Base-by-base conservation (phyloP, 2,888 invertebrate genomes). In the Leptinotarsa rubiginosa region DNA sequence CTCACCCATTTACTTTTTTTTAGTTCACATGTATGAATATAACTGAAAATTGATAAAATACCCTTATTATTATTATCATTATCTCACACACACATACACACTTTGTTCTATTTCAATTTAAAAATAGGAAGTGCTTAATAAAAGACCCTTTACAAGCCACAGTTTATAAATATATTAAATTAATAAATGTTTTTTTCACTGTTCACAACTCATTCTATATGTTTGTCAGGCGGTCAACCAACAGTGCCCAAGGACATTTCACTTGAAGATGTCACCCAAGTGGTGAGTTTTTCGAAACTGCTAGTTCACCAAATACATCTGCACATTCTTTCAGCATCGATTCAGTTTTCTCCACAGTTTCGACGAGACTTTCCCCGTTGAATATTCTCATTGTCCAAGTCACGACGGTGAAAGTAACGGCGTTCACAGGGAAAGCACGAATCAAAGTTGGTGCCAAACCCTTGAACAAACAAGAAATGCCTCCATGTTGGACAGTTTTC, bases 341-440 rank as follows among this genome's bases (percentile, higher is more conserved):
- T 4, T 67, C 67, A 1, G 62, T 62, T n/a, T 25, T 50, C 47
- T 31, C 52, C 5, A 16, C 31, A 4, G 47, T 25, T 20, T 18
- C 54, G 13, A 13, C 69, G 7, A 54, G 13, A 3, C 15, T 56
- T 7, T 76, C 68, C 12, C 75, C 74, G 7, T 81, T 77, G 18
- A 84, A 80, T 20, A 91, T 84, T 69, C 92, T 89, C 86, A 96
- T 91, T 2, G 93, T 92, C 93, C 94, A 95, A 31, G 93, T 92
- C 70, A 97, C 96, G 0, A 95, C 95, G 49, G 95, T 92, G 86
- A 98, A 97, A 75, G 96, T 96, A 4, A 95, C 96, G 0, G 97
- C 98, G 86, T 98, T 98, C 77, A 95, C 94, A 1, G 97, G 96
- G 87, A 98, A 97, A 0, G 98, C 97, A 62, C 98, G 91, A 65